Evolutionary conservation across 2,888 invertebrate genomes (phyloP), one percentile per base, ranked within the genome.

Genomic region (Lamellibrachia satsuma): DNA sequence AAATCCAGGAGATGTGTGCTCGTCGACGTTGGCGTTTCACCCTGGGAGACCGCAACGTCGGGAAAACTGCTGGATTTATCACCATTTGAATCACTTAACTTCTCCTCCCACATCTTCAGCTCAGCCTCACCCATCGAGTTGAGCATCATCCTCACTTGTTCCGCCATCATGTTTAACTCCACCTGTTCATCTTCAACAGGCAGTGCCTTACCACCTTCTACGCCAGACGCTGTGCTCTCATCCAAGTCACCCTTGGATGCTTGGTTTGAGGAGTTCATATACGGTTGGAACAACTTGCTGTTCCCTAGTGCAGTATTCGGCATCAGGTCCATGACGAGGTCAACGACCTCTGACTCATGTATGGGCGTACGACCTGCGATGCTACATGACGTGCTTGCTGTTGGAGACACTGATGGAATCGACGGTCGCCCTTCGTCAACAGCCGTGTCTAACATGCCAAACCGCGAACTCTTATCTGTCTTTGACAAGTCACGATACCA

Each of bases 401-500:
- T 75, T n/a, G 75, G 75, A 22, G 75, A 75, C 75, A 75, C 75
- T 0, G 75, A 75, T 75, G 75, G 75, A 75, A 75, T 75, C 22
- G 75, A 75, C 6, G 75, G 75, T 22, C 75, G 75, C 15, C 75
- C n/a, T 52, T 55, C 91, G 11, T 52, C 91, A 9, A 52, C 52
- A 8, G 91, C 52, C 22, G 52, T 52, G n/a, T 92, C 90, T 11
- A 15, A n/a, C 7, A 93, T 57, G 57, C 94, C 93, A 93, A 94
- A 94, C 27, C 75, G 91, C 4, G 93, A 93, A 39, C 92, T 93
- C 93, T 94, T 94, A 92, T 94, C 94, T 52, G 94, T 93, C 27
- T 92, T 93, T 22, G 94, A 94, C 93, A 94, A 92, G n/a, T 94
- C 94, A 39, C 92, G 92, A 92, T 94, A 94, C 94, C 94, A 94